Percentiles rank a stretch among this genome's conserved stretches.
Evolutionary conservation across 2,888 invertebrate species (phyloP).

Genomic region (Lochmaea crataegi): DNA sequence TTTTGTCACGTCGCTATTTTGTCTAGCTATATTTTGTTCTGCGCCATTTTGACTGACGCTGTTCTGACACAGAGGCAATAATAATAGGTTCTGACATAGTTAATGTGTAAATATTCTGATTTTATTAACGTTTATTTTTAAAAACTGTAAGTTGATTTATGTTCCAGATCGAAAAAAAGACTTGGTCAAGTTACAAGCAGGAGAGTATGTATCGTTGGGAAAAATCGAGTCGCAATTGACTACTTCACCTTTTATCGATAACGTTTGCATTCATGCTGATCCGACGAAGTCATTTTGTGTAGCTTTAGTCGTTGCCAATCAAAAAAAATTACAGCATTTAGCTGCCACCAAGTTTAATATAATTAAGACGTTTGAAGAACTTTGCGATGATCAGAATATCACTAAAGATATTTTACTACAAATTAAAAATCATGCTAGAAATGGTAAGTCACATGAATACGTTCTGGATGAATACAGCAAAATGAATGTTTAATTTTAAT

Average conservation of each 20-base stretch:
- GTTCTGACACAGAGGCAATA: too few relatives aligned
- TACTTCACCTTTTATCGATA: constrained; percentile 92
- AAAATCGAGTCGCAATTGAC: constrained; percentile 96
- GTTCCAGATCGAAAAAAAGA: constrained; percentile 96
- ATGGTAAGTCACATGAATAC: constrained; percentile 71
- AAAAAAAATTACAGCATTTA: constrained; percentile 74
- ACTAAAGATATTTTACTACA: constrained; percentile 86
- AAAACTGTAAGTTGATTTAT: neutral
- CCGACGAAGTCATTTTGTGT: constrained; percentile 85
- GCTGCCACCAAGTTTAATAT: constrained; percentile 64
- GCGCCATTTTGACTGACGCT: too few relatives aligned
- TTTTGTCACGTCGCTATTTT: too few relatives aligned
- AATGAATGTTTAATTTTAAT: neutral
- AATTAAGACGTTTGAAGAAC: constrained; percentile 72
- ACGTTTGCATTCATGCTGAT: constrained; percentile 96
- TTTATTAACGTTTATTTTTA: too few relatives aligned
- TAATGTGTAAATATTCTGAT: constrained; percentile 21
- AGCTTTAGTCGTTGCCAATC: constrained; percentile 90
- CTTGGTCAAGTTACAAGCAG: constrained; percentile 95
- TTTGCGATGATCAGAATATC: constrained; percentile 79
- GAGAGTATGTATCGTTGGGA: constrained; percentile 97
- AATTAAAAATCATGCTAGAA: constrained; percentile 83
- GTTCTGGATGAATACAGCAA: too few relatives aligned
- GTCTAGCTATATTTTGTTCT: too few relatives aligned
- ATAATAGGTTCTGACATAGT: too few relatives aligned